These are phyloP conservation scores for Talpa occidentalis DNA, from an alignment of 2,113 vertebrate genomes.

Conservation along the genomic window DNA sequence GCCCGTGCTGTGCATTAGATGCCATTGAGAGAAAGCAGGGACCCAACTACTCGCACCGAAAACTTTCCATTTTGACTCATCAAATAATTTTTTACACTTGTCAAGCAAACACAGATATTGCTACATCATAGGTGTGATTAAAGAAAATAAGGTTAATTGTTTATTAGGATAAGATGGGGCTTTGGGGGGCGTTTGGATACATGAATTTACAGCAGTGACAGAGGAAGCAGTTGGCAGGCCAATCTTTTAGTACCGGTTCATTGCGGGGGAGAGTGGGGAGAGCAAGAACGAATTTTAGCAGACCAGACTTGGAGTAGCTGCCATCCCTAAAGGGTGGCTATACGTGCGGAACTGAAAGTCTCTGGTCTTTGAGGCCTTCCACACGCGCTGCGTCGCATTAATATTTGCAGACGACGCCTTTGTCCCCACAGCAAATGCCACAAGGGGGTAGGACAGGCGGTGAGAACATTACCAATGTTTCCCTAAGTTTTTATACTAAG, in stretches of 20 bases:
- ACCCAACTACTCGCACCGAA: neutral
- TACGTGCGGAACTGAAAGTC: neutral
- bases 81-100: slow-evolving; percentile 42
- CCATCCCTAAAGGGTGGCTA: neutral
- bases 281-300: slow-evolving; percentile 33
- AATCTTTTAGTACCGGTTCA: neutral
- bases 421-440: neutral
- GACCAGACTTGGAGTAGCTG: slow-evolving; percentile 47
- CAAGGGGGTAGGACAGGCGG: neutral
- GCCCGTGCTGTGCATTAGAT: neutral
- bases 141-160: neutral
- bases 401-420: neutral
- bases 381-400: neutral
- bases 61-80: neutral
- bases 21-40: neutral
- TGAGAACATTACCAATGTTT: slow-evolving; percentile 70
- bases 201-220: neutral
- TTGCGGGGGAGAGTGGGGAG: neutral
- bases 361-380: neutral
- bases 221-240: neutral
- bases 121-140: slow-evolving; percentile 25
- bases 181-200: neutral
- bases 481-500: slow-evolving; percentile 57
- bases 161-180: neutral
- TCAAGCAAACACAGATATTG: neutral